Base-by-base conservation (phyloP, 2,888 invertebrate genomes). In the Drosophila sordidula region DNA sequence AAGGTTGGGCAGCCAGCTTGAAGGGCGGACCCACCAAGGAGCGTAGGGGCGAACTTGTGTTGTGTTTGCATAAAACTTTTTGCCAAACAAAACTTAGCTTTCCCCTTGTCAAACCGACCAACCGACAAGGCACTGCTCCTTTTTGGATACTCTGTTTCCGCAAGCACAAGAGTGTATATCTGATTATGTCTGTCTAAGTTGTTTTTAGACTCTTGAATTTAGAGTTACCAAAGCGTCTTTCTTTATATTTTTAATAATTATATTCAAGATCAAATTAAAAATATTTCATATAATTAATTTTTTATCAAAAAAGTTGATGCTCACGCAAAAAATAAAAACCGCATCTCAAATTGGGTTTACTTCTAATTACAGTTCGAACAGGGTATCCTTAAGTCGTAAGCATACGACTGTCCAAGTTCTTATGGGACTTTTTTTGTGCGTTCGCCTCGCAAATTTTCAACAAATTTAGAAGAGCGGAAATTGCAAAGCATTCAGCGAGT, bases 381-480 rank as follows among this genome's bases (percentile, higher is more conserved):
- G 47, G 45, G 47, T 42, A 62, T 42, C 5, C 11, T 5, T 16
- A 12, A 49, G 62, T 61, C 36, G 34, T 9, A 9, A 49, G 26
- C 16, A 46, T 34, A 25, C 25, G 25, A 12, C 32, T 16, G 61
- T 45, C 29, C 32, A 61, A 41, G 34, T 61, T 61, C 42, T 34
- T 9, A 22, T 11, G n/a, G 32, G 14, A 22, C 12, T 49, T 47
- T 61, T 69, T 62, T 47, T 64, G 73, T 77, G 72, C 70, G 75
- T 75, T 74, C 46, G 65, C 75, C 67, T 74, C 74, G 78, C 67
- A 75, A 77, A 83, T 88, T 83, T 88, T 85, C 75, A 83, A 86
- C 87, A 86, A 88, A 87, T 80, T 83, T 85, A 88, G 85, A 88
- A 88, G 84, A 87, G 77, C 85, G 89, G 87, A 88, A 88, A 88